Evolutionary conservation across 2,797 vertebrate species (phyloP).

Genomic region (Syncerus caffer): DNA sequence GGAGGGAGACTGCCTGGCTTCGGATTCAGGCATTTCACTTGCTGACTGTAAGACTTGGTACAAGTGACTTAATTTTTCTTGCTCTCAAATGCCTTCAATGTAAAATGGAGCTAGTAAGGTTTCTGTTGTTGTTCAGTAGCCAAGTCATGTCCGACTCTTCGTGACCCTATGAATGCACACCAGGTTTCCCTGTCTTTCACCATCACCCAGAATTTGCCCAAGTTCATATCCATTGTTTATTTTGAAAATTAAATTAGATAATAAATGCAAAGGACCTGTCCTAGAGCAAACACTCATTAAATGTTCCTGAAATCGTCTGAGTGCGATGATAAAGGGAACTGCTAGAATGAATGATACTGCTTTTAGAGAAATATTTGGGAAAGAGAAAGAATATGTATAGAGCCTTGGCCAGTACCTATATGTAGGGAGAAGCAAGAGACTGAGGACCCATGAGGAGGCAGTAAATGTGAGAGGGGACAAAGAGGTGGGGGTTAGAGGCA

Average conservation of each 20-base stretch:
- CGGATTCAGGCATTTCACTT: background rate
- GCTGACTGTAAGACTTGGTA: background rate
- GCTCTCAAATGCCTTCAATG: background rate
- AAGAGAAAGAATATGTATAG: background rate
- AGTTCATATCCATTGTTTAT: background rate
- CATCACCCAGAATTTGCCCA: background rate
- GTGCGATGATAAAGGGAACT: background rate
- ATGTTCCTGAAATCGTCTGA: background rate
- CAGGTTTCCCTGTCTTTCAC: background rate
- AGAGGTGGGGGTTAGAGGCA: background rate
- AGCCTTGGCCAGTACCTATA: background rate
- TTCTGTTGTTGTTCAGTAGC: background rate
- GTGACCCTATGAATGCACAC: background rate
- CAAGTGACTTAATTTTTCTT: background rate
- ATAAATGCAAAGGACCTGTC: background rate
- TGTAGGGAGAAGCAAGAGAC: background rate
- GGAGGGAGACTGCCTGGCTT: background rate
- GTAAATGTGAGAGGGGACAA: background rate
- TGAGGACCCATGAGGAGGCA: background rate
- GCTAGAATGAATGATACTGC: background rate
- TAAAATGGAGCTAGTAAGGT: background rate
- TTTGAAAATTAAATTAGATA: background rate
- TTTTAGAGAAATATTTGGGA: background rate
- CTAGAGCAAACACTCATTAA: background rate
- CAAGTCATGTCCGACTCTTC: accelerated